Percentiles rank a stretch among this genome's conserved stretches.
Conservation (phyloP, 2,888 invertebrate species). For the Chloromyia formosa region DNA sequence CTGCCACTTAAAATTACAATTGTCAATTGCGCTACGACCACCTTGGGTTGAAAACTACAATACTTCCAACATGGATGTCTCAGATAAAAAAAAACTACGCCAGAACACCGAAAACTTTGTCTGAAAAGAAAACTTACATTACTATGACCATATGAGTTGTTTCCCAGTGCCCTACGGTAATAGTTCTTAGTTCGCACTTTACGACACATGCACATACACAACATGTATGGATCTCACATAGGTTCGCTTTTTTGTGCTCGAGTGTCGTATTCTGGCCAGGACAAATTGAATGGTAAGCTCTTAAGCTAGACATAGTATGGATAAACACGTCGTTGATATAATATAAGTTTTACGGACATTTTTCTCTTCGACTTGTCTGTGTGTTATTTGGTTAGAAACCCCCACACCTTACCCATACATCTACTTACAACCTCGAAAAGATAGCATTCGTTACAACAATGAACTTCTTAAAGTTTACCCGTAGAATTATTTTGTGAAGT, state of each 20-base stretch:
- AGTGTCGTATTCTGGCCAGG: slow-evolving; percentile 27
- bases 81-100: not conserved
- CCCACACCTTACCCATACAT: not conserved
- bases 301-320: slow-evolving; percentile 45
- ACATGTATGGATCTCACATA: not conserved
- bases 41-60: not conserved
- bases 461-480: slow-evolving; percentile 1
- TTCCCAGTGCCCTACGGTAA: slow-evolving; percentile 14
- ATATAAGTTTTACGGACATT: slow-evolving; percentile 28
- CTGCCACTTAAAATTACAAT: too few relatives aligned
- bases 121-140: not conserved
- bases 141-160: slow-evolving; percentile 27
- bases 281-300: slow-evolving; percentile 45
- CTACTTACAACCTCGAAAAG: too few relatives aligned
- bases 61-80: too few relatives aligned
- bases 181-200: slow-evolving; percentile 15
- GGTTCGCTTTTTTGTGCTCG: not conserved
- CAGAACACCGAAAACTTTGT: not conserved
- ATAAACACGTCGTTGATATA: slow-evolving; percentile 43
- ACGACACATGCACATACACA: not conserved
- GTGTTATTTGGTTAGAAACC: not conserved
- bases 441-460: not conserved
- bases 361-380: not conserved
- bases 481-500: slow-evolving; percentile 17
- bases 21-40: not conserved